Base-by-base conservation (phyloP, 2,113 vertebrate species). In the Petroica traversi region DNA sequence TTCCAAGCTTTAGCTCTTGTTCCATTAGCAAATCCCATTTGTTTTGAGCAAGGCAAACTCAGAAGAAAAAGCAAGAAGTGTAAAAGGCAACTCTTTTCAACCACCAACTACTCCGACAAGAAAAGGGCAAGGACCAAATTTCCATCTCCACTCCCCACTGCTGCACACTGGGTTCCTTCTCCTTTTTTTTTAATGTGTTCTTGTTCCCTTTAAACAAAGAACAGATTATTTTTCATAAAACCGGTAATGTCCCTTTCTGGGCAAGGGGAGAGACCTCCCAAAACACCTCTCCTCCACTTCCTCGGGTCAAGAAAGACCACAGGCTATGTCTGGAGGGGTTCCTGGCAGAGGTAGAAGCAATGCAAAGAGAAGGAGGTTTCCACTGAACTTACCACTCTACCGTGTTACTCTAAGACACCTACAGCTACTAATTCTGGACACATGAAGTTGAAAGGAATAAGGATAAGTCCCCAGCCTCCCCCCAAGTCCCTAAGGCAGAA, bases 331-430 rank as follows among this genome's bases (percentile, higher is more conserved):
- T 92, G 54, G 80, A 88, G 23, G 87, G 91, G 80, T 29, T 77
- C 46, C 73, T 63, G 89, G 88, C 74, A 97, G 97, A 98, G 97
- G 98, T 97, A 97, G 98, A 97, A 97, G 92, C 96, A 86, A 95
- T 91, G 96, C 82, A 66, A 80, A 89, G 92, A 74, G 86, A 72
- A 96, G 81, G 94, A 97, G 78, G 95, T 82, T 96, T 96, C 89
- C 94, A 94, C 80, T 91, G 91, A 95, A 96, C 89, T 94, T 64
- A 95, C 92, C 93, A 95, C 92, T 74, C 94, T 96, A 97, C 43
- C 22, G 29, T 63, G 69, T 96, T 95, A 94, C 83, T 90, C 74
- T 97, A 97, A 94, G 74, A 94, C 95, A 98, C 71, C 96, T 97
- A 89, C 4, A 97, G 72, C 88, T 71, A 94, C 97, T 97, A 97